A percentile compares a stretch with the other conserved stretches of the same genome.
These are phyloP conservation scores for Drosophila cyrtoloma DNA, from an alignment of 2,888 invertebrate species.

Conservation along the genomic window DNA sequence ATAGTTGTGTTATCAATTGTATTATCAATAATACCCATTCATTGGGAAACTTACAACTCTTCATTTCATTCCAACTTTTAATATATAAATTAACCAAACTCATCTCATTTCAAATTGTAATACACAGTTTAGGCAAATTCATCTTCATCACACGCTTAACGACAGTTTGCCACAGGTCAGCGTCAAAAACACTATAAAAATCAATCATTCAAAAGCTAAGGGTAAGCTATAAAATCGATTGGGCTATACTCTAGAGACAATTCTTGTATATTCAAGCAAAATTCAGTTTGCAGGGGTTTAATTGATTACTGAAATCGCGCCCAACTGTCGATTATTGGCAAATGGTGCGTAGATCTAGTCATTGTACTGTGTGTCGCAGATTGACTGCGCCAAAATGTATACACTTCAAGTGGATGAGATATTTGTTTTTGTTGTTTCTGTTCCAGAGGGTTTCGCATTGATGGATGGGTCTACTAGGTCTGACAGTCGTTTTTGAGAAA, in stretches of 20 bases:
- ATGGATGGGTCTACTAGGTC: slow-evolving; percentile 15
- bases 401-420: slow-evolving; percentile 54
- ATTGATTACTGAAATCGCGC: background rate
- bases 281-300: background rate
- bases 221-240: background rate
- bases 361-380: slow-evolving; percentile 34
- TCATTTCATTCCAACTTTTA: slow-evolving; percentile 3
- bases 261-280: background rate
- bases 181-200: background rate
- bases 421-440: slow-evolving; percentile 42
- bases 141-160: slow-evolving; percentile 41
- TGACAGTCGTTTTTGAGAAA: slow-evolving; percentile 50
- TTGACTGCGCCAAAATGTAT: slow-evolving; percentile 45
- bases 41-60: background rate
- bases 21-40: background rate
- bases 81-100: slow-evolving; percentile 47
- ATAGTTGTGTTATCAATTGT: background rate
- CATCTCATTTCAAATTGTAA: slow-evolving; percentile 26
- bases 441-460: slow-evolving; percentile 11
- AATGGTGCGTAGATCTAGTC: slow-evolving; percentile 29
- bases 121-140: slow-evolving; percentile 46
- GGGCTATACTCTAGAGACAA: background rate
- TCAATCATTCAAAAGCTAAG: background rate
- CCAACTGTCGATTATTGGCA: background rate
- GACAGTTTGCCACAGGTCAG: slow-evolving; percentile 42